Evolutionary conservation across 2,797 vertebrate species (phyloP).

Genomic region (Microcaecilia unicolor): DNA sequence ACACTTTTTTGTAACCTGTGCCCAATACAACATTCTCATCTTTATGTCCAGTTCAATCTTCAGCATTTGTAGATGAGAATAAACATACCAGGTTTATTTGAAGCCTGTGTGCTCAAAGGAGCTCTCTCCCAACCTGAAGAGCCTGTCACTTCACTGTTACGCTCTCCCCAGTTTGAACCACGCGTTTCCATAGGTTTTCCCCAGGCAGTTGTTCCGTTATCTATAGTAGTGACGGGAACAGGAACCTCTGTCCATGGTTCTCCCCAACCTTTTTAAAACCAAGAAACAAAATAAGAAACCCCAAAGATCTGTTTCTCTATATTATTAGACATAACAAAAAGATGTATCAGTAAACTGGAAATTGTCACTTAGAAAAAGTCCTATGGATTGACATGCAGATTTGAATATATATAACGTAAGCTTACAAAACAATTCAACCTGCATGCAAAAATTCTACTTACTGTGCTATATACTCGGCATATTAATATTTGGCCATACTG

Average conservation of each 20-base stretch:
- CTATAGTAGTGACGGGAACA: constrained; percentile 72
- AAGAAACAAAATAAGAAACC: neutral
- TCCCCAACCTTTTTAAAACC: constrained; percentile 74
- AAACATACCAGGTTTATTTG: constrained; percentile 78
- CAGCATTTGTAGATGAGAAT: too few relatives aligned
- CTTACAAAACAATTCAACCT: too few relatives aligned
- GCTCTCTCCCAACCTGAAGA: constrained; percentile 66
- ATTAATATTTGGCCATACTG: too few relatives aligned
- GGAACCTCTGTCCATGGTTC: constrained; percentile 74
- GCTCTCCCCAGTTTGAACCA: constrained; percentile 75
- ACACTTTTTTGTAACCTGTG: too few relatives aligned
- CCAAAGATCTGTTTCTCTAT: too few relatives aligned
- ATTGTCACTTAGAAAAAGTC: too few relatives aligned
- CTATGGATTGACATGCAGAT: neutral
- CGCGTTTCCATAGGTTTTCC: constrained; percentile 82
- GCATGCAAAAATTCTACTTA: too few relatives aligned
- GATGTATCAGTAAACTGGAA: too few relatives aligned
- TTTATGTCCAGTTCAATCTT: too few relatives aligned
- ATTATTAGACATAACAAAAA: too few relatives aligned
- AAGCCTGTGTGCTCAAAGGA: constrained; percentile 65
- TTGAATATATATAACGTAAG: neutral
- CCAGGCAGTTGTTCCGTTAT: constrained; percentile 93
- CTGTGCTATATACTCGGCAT: too few relatives aligned
- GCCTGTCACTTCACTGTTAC: constrained; percentile 52
- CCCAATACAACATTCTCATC: too few relatives aligned